phyloP scores from a whole-genome alignment of 2,113 vertebrate species.

The Taxidea taxus region DNA sequence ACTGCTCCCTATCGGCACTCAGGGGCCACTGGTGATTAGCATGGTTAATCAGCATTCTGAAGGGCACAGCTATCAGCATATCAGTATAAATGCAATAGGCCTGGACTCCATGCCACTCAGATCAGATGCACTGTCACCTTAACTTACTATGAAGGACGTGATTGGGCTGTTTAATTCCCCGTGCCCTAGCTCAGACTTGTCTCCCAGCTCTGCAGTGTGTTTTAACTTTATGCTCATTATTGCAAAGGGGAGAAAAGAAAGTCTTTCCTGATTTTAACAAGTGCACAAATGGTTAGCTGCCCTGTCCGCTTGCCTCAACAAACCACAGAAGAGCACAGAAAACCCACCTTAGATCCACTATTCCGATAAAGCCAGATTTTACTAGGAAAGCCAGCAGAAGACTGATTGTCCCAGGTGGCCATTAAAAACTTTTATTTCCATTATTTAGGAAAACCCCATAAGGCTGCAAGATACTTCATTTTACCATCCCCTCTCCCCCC shows the following conservation, averaged over 20 bases:
- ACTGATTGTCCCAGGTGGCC: background rate
- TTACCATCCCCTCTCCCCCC: too few relatives aligned
- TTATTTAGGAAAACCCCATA: background rate
- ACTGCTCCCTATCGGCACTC: background rate
- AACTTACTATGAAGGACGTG: background rate
- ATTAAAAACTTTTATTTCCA: background rate
- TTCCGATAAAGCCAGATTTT: background rate
- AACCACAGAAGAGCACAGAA: background rate
- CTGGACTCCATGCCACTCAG: background rate
- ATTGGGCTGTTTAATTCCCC: background rate
- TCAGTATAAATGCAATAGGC: background rate
- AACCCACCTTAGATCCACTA: background rate
- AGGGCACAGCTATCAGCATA: background rate
- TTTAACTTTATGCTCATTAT: background rate
- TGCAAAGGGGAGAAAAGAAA: background rate
- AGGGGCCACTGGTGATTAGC: background rate
- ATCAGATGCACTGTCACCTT: background rate
- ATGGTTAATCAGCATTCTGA: background rate
- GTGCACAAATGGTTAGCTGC: background rate
- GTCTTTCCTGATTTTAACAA: slow-evolving; percentile 16
- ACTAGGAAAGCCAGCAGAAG: background rate
- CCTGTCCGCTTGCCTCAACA: background rate
- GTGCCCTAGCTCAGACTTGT: background rate
- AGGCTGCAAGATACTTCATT: background rate
- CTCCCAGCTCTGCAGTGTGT: background rate